These are phyloP conservation scores for Drosophila neonasuta DNA, from an alignment of 2,888 invertebrate species.

Conservation along the genomic window DNA sequence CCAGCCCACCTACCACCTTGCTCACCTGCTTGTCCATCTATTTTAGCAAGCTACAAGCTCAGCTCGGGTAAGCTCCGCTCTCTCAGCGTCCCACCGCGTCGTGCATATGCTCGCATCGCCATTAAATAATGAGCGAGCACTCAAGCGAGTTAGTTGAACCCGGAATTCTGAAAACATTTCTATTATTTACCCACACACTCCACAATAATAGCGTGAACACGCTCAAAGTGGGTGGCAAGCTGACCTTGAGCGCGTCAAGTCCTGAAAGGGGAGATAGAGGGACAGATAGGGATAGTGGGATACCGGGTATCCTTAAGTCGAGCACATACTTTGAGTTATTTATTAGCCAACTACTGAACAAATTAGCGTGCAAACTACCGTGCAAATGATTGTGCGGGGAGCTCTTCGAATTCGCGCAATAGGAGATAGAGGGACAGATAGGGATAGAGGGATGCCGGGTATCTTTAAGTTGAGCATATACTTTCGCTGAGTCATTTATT, in stretches of 20 bases:
- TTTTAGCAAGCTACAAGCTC: neutral
- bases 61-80: neutral
- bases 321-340: too few relatives aligned
- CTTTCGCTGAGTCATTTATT: too few relatives aligned
- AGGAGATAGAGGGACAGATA: neutral
- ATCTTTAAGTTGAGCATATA: too few relatives aligned
- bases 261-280: neutral
- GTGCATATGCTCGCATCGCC: constrained; percentile 10
- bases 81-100: constrained; percentile 4
- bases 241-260: neutral
- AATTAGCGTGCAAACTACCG: too few relatives aligned
- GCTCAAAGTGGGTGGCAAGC: neutral
- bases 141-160: constrained; percentile 25
- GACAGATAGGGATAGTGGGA: too few relatives aligned
- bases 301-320: too few relatives aligned
- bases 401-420: neutral
- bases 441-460: too few relatives aligned
- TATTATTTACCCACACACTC: constrained; percentile 13
- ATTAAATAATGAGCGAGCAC: constrained; percentile 18
- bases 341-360: too few relatives aligned
- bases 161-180: constrained; percentile 21
- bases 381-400: too few relatives aligned
- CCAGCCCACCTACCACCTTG: too few relatives aligned
- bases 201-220: neutral
- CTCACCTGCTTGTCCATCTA: too few relatives aligned